Evolutionary conservation across 2,797 vertebrate species (phyloP).

Genomic region (Anolis apletophallus): DNA sequence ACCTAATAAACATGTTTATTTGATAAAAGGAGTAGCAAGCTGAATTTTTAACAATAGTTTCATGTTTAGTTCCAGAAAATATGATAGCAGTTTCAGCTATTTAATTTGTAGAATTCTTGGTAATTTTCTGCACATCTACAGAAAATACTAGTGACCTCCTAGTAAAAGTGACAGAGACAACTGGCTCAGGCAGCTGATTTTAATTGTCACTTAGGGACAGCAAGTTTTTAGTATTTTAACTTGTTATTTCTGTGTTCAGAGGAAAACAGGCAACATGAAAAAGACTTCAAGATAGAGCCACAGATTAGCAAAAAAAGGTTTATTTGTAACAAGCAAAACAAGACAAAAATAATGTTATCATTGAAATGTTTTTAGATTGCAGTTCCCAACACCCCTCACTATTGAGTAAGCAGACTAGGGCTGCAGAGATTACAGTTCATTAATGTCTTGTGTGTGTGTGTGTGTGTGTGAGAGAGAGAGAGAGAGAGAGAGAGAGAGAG

Average conservation of each 20-base stretch:
- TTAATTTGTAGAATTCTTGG: not conserved
- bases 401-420: too few species aligned
- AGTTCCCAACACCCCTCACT: too few species aligned
- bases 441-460: too few species aligned
- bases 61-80: not conserved
- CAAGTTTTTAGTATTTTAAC: not conserved
- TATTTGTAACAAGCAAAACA: not conserved
- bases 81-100: not conserved
- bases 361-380: too few species aligned
- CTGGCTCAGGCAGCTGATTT: not conserved
- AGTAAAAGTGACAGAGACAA: not conserved
- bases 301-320: not conserved
- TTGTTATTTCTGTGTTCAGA: not conserved
- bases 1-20: constrained; percentile 1
- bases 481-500: too few species aligned
- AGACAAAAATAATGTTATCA: not conserved
- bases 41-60: not conserved
- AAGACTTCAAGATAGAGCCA: too few species aligned
- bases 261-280: not conserved
- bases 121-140: not conserved
- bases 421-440: too few species aligned
- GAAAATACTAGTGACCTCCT: not conserved
- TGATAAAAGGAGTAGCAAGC: not conserved
- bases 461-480: too few species aligned
- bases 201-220: not conserved